phyloP scores from a whole-genome alignment of 37 sponge, comb jelly and placozoan genomes.

The Lycopodina hypogea region DNA sequence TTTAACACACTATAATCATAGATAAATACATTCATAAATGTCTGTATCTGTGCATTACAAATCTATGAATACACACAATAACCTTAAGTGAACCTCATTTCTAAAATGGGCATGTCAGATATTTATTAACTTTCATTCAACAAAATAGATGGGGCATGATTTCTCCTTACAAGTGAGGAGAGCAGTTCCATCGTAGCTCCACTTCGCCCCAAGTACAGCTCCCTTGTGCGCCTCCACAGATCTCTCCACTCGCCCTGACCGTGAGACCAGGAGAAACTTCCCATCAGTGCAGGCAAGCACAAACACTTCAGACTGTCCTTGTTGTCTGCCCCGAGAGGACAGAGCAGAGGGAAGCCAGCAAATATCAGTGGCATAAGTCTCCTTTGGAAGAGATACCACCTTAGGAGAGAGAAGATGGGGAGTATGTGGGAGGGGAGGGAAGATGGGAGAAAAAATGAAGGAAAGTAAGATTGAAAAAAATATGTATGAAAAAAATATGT shows the following conservation, averaged over 20 bases:
- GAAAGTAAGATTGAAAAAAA: not conserved
- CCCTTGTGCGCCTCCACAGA: slow-evolving; percentile 91
- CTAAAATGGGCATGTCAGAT: too few species aligned
- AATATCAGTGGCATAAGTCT: slow-evolving; percentile 72
- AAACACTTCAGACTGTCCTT: slow-evolving; percentile 62
- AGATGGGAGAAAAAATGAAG: not conserved
- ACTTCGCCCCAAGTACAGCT: slow-evolving; percentile 83
- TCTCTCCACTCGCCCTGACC: slow-evolving; percentile 87
- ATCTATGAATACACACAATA: too few species aligned
- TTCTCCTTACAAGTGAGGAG: slow-evolving; percentile 68
- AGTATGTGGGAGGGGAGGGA: not conserved
- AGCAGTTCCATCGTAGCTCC: slow-evolving; percentile 88
- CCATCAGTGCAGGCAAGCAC: slow-evolving; percentile 82
- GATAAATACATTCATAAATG: too few species aligned
- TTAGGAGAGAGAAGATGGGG: too few species aligned
- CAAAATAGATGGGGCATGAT: too few species aligned
- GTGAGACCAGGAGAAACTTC: slow-evolving; percentile 77
- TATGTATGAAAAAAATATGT: not conserved
- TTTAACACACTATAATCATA: too few species aligned
- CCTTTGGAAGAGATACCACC: slow-evolving; percentile 65
- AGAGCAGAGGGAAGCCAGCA: slow-evolving; percentile 72
- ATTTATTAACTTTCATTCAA: too few species aligned
- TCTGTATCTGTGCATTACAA: too few species aligned
- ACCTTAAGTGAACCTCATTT: too few species aligned
- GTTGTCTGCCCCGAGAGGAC: slow-evolving; percentile 17